Base-by-base conservation (phyloP, 2,797 vertebrate species). In the Heterohyrax brucei region DNA sequence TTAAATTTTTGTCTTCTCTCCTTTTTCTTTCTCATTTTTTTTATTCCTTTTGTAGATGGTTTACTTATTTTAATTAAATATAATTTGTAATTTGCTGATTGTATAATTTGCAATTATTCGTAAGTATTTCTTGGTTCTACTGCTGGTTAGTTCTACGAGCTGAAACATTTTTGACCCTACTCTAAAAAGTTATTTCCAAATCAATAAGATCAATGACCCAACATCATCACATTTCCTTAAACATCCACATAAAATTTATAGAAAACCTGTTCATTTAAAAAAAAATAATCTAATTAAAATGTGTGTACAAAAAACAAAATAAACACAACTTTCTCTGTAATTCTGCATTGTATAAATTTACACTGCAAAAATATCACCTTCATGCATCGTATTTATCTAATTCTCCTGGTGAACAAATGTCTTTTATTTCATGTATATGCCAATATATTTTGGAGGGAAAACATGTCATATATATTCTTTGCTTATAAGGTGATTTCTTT, bases 141-240 rank as follows among this genome's bases (percentile, higher is more conserved):
- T 30, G 12, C 3, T 30, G 26, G 10, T 33, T 75, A 79, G 19
- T 72, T 68, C 16, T 53, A n/a, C 7, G 7, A 53, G n/a, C 26
- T 84, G 33, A 87, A 72, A 46, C 64, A 16, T 70, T 68, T 39
- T 18, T 19, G 46, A 62, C 59, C 12, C 0, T 62, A 24, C 13
- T 44, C 28, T 56, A 83, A 64, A 83, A 64, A 83, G 56, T 87
- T 78, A 87, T 87, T 87, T 70, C 26, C 9, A 87, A 93, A 95
- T 39, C 18, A 59, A 62, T 75, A 13, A 80, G 86, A 86, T 86
- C 81, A 39, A n/a, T 24, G 2, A 77, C 33, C 28, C 24, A 39
- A 91, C 83, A 66, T 83, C 26, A 61, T 66, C 73, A 50, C 1
- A 87, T 78, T 89, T 76, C 7, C 21, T 66, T 78, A 66, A 66